These are phyloP conservation scores for Lysandra bellargus DNA, from an alignment of 2,888 invertebrate species.

Conservation along the genomic window DNA sequence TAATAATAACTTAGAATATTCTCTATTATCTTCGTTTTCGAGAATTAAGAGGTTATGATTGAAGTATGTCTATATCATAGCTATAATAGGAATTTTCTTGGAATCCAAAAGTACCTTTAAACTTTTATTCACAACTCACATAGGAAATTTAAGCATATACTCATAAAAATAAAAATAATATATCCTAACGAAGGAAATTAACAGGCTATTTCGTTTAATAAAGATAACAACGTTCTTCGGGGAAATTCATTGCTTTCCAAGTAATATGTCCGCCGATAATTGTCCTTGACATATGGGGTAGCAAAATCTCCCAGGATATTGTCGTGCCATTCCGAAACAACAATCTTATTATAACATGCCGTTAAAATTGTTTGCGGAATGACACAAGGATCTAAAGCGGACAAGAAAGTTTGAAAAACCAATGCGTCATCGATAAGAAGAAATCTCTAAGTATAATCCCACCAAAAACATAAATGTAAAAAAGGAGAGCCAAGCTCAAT, in stretches of 20 bases:
- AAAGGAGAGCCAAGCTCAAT: too few species aligned
- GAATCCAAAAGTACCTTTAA: too few species aligned
- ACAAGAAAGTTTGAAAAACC: slow-evolving; percentile 39
- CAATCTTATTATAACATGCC: neutral
- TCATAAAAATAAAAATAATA: slow-evolving; percentile 9
- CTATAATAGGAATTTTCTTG: neutral
- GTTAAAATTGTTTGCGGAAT: slow-evolving; percentile 22
- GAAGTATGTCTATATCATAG: too few species aligned
- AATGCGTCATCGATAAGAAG: slow-evolving; percentile 35
- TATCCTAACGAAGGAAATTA: slow-evolving; percentile 1
- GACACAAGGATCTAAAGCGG: slow-evolving; percentile 30
- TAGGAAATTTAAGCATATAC: neutral
- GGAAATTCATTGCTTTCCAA: slow-evolving; percentile 41
- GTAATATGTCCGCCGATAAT: slow-evolving; percentile 44
- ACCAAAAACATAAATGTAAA: too few species aligned
- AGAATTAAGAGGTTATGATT: too few species aligned
- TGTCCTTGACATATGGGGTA: slow-evolving; percentile 51
- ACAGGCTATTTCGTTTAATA: slow-evolving; percentile 35
- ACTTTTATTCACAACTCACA: neutral
- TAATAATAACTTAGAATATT: too few species aligned
- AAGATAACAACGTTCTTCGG: slow-evolving; percentile 36
- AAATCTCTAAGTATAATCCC: slow-evolving; percentile 18
- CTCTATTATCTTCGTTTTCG: too few species aligned
- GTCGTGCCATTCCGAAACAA: neutral
- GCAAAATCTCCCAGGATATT: slow-evolving; percentile 33